Evolutionary conservation across 2,888 invertebrate species (phyloP).

Genomic region (Habrosyne pyritoides): DNA sequence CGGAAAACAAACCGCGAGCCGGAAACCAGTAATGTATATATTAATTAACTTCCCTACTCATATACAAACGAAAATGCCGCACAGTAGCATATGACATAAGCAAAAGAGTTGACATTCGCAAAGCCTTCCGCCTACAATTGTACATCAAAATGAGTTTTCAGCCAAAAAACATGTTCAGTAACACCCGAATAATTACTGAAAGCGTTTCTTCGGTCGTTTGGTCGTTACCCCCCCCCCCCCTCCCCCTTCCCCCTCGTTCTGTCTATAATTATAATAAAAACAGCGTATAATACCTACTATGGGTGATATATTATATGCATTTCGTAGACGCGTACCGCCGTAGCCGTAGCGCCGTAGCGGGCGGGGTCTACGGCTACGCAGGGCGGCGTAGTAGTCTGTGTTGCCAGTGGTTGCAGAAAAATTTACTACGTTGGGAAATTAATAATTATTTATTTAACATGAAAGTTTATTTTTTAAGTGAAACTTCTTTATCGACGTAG

Average conservation of each 20-base stretch:
- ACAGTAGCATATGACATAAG: too few relatives aligned
- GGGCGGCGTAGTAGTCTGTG: conserved; percentile 54
- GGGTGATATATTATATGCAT: conserved; percentile 17
- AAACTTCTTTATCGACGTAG: too few relatives aligned
- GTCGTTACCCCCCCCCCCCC: too few relatives aligned
- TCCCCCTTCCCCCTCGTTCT: conserved; percentile 8
- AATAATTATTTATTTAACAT: not conserved
- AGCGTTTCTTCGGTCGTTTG: conserved; percentile 12
- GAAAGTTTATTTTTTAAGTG: too few relatives aligned
- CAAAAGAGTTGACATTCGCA: not conserved
- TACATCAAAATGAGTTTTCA: not conserved
- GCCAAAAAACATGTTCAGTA: conserved; percentile 5
- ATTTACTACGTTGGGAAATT: conserved; percentile 4
- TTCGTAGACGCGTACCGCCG: conserved; percentile 16
- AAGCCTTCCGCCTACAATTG: not conserved
- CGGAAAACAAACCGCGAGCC: too few relatives aligned
- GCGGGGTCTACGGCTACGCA: conserved; percentile 71
- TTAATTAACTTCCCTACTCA: too few relatives aligned
- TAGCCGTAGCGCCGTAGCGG: conserved; percentile 54
- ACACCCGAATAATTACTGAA: conserved; percentile 21
- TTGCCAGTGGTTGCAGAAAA: conserved; percentile 43
- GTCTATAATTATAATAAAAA: conserved; percentile 18
- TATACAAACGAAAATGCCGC: too few relatives aligned
- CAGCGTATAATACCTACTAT: conserved; percentile 11
- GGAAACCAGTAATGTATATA: too few relatives aligned